Base-by-base conservation (phyloP, 2,888 invertebrate genomes). In the Abscondita cerata region DNA sequence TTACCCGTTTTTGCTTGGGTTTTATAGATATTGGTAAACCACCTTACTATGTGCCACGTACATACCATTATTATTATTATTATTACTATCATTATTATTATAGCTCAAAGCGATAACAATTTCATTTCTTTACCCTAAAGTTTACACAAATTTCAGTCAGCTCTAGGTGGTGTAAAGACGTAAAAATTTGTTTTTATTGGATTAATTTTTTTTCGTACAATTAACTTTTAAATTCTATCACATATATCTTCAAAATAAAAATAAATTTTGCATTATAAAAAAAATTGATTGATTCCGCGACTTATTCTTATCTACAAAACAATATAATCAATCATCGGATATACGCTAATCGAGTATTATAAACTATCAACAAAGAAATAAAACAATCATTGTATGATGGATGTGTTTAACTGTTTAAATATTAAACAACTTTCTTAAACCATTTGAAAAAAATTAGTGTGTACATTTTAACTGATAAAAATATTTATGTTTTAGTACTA, bases 91-190 rank as follows among this genome's bases (percentile, higher is more conserved):
- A 62, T 62, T 62, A 62, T 18, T 36, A 57, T 50, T 51, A 51
- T 51, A 33, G 33, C 33, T 33, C 2, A 6, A 5, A 12, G 48
- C 36, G 38, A 48, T 50, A 47, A 19, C 19, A 62, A 62, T 53
- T 53, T 57, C 48, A 58, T 62, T 58, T 57, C 48, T 57, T n/a
- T 57, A 52, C 52, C 46, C 62, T 57, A 38, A 41, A 34, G 48
- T 19, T 53, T 62, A 50, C 57, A 53, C 62, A 58, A 62, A 57
- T 57, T 57, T 34, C 48, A 53, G 48, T 57, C 52, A 62, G 31
- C 57, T 56, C 47, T 33, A 13, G 53, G 47, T 20, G 48, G 57
- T 34, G 25, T 62, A 62, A 62, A 53, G 57, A 58, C 50, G 57
- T 62, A 57, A 62, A 33, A 52, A 40, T 48, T 53, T 61, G 18